These are phyloP conservation scores for Anarrhichthys ocellatus DNA, from an alignment of 2,113 vertebrate genomes.

Conservation along the genomic window DNA sequence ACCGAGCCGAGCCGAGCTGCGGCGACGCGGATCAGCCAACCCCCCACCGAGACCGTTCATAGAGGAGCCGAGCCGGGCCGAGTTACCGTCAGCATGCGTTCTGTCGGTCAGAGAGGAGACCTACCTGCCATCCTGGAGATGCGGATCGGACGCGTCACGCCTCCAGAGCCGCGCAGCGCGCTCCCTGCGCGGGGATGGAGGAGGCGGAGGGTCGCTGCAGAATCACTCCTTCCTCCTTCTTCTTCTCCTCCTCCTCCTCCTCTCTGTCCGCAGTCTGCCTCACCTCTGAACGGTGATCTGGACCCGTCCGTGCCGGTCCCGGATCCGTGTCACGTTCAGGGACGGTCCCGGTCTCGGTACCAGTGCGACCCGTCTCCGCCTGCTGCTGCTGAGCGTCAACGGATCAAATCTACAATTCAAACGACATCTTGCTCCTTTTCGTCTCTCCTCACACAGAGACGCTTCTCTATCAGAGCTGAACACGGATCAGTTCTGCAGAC, in stretches of 20 bases:
- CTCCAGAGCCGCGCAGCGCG: slow-evolving; percentile 73
- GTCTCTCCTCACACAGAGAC: background rate
- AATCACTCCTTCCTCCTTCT: slow-evolving; percentile 8
- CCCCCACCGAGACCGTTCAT: too few relatives aligned
- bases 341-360: slow-evolving; percentile 38
- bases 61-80: background rate
- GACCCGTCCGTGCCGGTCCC: background rate
- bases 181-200: slow-evolving; percentile 50
- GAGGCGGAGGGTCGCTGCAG: slow-evolving; percentile 48
- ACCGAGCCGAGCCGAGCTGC: too few relatives aligned
- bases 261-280: slow-evolving; percentile 43
- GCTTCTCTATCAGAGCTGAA: background rate
- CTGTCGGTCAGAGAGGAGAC: background rate
- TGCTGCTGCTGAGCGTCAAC: background rate
- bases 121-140: slow-evolving; percentile 82
- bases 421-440: background rate
- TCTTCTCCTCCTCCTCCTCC: too few relatives aligned
- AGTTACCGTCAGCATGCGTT: background rate
- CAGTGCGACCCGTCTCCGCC: background rate
- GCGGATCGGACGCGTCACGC: slow-evolving; percentile 71
- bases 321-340: background rate
- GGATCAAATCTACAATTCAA: slow-evolving; percentile 41
- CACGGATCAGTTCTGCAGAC: background rate
- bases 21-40: background rate
- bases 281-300: slow-evolving; percentile 1